Base-by-base conservation (phyloP, 2,113 vertebrate genomes). In the Lipotes vexillifer region DNA sequence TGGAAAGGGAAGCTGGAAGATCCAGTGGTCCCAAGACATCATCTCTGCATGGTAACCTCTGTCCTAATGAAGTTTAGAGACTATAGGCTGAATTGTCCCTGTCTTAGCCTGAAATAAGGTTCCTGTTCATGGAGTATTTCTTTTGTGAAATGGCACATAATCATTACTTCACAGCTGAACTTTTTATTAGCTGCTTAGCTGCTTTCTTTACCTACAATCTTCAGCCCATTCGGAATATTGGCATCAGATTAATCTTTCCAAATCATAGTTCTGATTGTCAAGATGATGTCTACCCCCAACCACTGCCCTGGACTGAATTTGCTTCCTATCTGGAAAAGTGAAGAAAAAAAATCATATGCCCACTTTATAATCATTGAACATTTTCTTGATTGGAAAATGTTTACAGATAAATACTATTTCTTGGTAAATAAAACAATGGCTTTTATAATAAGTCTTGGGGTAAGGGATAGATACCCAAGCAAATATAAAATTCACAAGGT, bases 1-100 rank as follows among this genome's bases (percentile, higher is more conserved):
- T 87, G 31, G 77, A 97, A 94, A 31, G 27, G 86, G 75, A 97
- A 72, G 20, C 27, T 78, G 74, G 84, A 88, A 82, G 27, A 78
- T 52, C 61, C 59, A 57, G 25, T 63, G 41, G 46, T 52, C 44
- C 44, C 72, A 68, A 93, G 49, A 91, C 18, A 33, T 31, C 13
- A 71, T 95, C 8, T 87, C 17, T 88, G 59, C 29, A 27, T n/a
- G 18, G 82, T 55, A 49, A 75, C 33, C 5, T 46, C 66, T 92
- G 44, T 80, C 36, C 33, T 84, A 75, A 41, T 38, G 25, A 86
- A 74, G 78, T 87, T 71, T 69, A 89, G 82, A 94, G 85, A 90
- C 41, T 88, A n/a, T 10, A 15, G 33, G n/a, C 55, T 59, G 33
- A 68, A 49, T 84, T 71, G 90, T 77, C 61, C 81, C 59, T 91